Evolutionary conservation across 2,888 invertebrate species (phyloP).

Genomic region (Euzetes globulus): DNA sequence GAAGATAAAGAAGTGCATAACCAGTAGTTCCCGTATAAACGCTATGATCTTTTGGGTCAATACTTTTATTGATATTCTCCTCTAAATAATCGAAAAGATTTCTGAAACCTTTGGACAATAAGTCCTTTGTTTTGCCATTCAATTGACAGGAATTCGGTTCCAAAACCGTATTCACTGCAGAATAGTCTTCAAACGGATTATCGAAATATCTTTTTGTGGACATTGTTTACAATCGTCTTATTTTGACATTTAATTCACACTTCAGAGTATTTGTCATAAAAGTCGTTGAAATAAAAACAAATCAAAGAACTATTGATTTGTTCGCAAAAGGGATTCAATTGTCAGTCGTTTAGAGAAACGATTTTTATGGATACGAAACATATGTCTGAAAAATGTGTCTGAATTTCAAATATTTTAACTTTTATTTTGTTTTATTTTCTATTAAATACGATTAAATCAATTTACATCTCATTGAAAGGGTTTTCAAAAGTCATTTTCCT

Average conservation of each 20-base stretch:
- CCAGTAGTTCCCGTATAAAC: constrained; percentile 71
- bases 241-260: neutral
- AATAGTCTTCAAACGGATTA: constrained; percentile 31
- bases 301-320: neutral
- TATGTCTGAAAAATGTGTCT: no score
- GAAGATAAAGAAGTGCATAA: constrained; percentile 59
- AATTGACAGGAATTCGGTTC: neutral
- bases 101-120: constrained; percentile 9
- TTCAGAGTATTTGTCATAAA: neutral
- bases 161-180: neutral
- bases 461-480: no score
- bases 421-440: no score
- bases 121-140: neutral
- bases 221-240: neutral
- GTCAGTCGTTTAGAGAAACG: no score
- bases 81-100: constrained; percentile 29
- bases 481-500: no score
- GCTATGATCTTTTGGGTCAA: constrained; percentile 54
- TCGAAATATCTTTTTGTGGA: constrained; percentile 23
- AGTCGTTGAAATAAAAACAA: neutral
- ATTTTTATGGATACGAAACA: no score
- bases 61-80: constrained; percentile 15
- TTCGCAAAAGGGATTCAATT: no score
- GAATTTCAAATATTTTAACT: no score
- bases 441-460: no score